Percentiles rank a stretch among this genome's conserved stretches.
phyloP scores from a whole-genome alignment of 2,797 vertebrate species.

The Luscinia luscinia region DNA sequence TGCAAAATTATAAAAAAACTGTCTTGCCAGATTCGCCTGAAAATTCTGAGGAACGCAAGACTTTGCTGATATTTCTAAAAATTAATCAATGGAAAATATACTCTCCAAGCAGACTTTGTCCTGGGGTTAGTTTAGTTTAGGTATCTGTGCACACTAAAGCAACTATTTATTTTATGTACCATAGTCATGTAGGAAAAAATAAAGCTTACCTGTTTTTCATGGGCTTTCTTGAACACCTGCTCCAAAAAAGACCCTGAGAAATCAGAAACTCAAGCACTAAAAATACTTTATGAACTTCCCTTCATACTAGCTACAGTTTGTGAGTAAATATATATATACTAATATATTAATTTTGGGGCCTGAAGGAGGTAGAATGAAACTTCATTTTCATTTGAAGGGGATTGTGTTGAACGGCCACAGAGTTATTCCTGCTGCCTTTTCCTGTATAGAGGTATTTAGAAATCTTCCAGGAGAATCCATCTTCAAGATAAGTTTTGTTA shows the following conservation, averaged over 20 bases:
- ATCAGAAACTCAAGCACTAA: neutral
- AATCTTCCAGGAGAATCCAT: neutral
- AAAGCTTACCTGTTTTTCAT: neutral
- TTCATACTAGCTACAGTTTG: neutral
- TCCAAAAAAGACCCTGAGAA: neutral
- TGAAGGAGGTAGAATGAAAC: neutral
- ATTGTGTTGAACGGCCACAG: neutral
- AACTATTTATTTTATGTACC: neutral
- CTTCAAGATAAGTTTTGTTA: neutral
- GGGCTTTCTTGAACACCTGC: rapidly evolving
- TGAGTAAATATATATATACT: neutral
- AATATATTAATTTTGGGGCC: neutral
- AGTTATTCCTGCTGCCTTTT: neutral
- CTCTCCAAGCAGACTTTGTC: neutral
- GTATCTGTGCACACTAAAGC: neutral
- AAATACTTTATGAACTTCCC: neutral
- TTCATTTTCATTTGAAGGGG: neutral
- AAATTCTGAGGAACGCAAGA: neutral
- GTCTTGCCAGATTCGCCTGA: neutral
- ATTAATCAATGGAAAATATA: neutral
- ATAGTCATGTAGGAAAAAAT: neutral
- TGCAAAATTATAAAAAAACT: neutral
- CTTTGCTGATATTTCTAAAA: neutral
- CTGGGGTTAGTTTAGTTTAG: neutral
- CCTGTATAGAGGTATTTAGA: neutral